These are phyloP conservation scores for Hipparchia sbordonii DNA, from an alignment of 2,888 invertebrate genomes.

Conservation along the genomic window DNA sequence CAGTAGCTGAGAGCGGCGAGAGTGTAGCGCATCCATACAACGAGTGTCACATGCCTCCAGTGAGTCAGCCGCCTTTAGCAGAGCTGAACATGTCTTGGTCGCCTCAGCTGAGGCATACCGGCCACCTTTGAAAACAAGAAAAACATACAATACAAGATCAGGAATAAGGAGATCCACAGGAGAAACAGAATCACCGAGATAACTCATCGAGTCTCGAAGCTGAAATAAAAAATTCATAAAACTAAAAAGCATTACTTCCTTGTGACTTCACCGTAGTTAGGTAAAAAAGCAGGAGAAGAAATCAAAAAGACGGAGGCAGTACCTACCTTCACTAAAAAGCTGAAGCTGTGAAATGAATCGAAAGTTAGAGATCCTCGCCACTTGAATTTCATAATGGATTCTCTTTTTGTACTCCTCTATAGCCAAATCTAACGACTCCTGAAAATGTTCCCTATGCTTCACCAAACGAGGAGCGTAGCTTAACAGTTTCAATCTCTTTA, in stretches of 20 bases:
- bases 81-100: constrained; percentile 47
- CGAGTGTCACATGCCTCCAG: constrained; percentile 55
- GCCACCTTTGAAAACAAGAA: constrained; percentile 56
- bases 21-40: constrained; percentile 52
- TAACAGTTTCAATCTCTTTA: constrained; percentile 59
- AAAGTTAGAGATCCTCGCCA: constrained; percentile 66
- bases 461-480: constrained; percentile 63
- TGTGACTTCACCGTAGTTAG: too few relatives aligned
- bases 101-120: constrained; percentile 61
- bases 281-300: too few relatives aligned
- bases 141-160: neutral
- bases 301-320: too few relatives aligned
- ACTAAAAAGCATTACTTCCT: too few relatives aligned
- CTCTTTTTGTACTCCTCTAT: constrained; percentile 50
- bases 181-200: neutral
- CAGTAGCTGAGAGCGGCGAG: constrained; percentile 54
- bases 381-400: constrained; percentile 59
- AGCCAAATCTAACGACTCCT: constrained; percentile 56
- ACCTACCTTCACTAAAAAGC: constrained; percentile 46
- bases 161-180: neutral
- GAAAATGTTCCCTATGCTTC: constrained; percentile 57
- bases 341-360: constrained; percentile 58
- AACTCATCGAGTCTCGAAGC: too few relatives aligned
- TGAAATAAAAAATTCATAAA: too few relatives aligned
- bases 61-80: constrained; percentile 58